These are phyloP conservation scores for Tokudaia tokunoshimensis DNA, from an alignment of 2,797 vertebrate species.

Conservation along the genomic window DNA sequence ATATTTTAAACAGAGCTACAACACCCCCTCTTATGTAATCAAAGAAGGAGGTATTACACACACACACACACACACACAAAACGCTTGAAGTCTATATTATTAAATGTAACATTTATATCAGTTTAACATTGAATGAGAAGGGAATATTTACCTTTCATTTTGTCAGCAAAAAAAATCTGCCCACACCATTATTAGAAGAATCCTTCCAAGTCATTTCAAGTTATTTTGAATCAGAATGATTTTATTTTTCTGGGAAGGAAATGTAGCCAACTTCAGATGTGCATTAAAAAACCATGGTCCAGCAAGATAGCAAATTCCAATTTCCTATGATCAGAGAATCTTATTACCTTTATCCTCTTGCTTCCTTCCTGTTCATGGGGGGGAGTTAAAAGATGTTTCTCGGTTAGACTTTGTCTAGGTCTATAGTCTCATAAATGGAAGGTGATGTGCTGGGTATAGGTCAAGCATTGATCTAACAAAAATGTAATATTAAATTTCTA, in stretches of 20 bases:
- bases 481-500: slow-evolving; percentile 9
- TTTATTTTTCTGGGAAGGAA: slow-evolving; percentile 64
- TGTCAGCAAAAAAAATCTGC: background rate
- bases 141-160: slow-evolving; percentile 9
- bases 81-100: background rate
- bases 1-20: background rate
- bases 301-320: slow-evolving; percentile 75
- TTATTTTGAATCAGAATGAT: slow-evolving; percentile 57
- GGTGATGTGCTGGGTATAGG: slow-evolving; percentile 49
- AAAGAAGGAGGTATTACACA: background rate
- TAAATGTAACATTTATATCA: background rate
- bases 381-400: slow-evolving; percentile 64
- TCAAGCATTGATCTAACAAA: slow-evolving; percentile 42
- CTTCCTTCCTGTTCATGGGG: slow-evolving; percentile 72
- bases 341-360: slow-evolving; percentile 68
- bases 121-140: background rate
- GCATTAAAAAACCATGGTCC: slow-evolving; percentile 72
- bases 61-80: background rate
- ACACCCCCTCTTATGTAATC: slow-evolving; percentile 1
- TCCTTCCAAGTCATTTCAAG: slow-evolving; percentile 40
- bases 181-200: background rate
- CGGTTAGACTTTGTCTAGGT: slow-evolving; percentile 63
- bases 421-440: slow-evolving; percentile 37
- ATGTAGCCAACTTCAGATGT: slow-evolving; percentile 57
- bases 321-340: slow-evolving; percentile 78